Percentiles rank a stretch among this genome's conserved stretches.
phyloP scores from a whole-genome alignment of 2,797 vertebrate genomes.

The Alosa sapidissima region DNA sequence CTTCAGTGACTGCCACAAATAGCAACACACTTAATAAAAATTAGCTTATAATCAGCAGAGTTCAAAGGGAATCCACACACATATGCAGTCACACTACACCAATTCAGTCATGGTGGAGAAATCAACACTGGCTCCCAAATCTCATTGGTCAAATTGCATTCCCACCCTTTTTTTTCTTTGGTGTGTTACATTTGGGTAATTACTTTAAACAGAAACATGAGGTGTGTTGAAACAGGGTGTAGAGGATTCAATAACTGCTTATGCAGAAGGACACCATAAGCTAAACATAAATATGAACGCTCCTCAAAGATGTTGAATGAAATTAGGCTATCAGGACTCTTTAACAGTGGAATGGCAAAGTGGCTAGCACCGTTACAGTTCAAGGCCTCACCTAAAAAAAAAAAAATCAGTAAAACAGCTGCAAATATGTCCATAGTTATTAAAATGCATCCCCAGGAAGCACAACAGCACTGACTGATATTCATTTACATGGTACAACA shows the following conservation, averaged over 20 bases:
- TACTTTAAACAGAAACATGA: constrained; percentile 47
- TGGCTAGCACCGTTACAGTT: neutral
- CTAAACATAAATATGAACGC: neutral
- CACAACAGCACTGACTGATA: neutral
- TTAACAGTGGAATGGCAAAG: neutral
- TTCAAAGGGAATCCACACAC: constrained; percentile 58
- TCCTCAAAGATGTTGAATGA: neutral
- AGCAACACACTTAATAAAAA: constrained; percentile 64
- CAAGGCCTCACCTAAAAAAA: neutral
- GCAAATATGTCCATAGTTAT: neutral
- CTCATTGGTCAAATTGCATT: constrained; percentile 59
- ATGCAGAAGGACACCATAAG: constrained; percentile 24
- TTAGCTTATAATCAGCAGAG: constrained; percentile 55
- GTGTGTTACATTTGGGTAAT: constrained; percentile 48
- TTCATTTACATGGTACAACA: too few species aligned
- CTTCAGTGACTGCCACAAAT: constrained; percentile 56
- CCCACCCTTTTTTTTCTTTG: constrained; percentile 26
- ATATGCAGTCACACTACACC: constrained; percentile 39
- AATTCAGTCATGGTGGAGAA: constrained; percentile 48
- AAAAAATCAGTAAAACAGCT: neutral
- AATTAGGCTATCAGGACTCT: neutral
- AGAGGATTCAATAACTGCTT: constrained; percentile 10
- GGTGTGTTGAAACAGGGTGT: neutral
- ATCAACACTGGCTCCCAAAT: constrained; percentile 50
- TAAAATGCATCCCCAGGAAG: neutral